A percentile compares a stretch with the other conserved stretches of the same genome.
phyloP scores from a whole-genome alignment of 2,113 vertebrate genomes.

The Perognathus longimembris region DNA sequence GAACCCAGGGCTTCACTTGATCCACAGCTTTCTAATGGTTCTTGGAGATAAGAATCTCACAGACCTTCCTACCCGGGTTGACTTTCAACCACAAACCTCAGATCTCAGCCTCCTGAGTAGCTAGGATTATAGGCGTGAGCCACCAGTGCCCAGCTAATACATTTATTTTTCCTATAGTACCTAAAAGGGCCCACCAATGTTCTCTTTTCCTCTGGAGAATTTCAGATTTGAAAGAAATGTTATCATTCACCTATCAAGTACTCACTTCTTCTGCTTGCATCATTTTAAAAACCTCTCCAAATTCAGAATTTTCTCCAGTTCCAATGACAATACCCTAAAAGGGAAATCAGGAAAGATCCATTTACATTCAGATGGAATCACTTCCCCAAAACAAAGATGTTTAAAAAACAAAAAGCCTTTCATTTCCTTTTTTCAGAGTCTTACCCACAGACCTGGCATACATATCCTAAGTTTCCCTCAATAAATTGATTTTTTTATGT shows the following conservation, averaged over 20 bases:
- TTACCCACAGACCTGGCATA: background rate
- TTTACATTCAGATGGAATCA: constrained; percentile 26
- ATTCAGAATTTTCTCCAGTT: constrained; percentile 98
- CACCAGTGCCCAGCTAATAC: constrained; percentile 25
- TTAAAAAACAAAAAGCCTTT: background rate
- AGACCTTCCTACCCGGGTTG: too few relatives aligned
- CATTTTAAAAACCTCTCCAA: constrained; percentile 99
- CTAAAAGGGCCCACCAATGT: background rate
- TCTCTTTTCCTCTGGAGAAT: background rate
- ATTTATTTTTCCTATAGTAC: background rate
- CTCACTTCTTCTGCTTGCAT: constrained; percentile 99
- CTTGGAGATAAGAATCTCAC: too few relatives aligned
- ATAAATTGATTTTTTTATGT: constrained; percentile 2
- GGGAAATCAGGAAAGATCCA: constrained; percentile 54
- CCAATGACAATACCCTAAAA: constrained; percentile 97
- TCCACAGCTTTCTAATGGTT: too few relatives aligned
- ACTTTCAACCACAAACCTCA: too few relatives aligned
- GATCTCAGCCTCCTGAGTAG: too few relatives aligned
- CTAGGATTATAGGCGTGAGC: too few relatives aligned
- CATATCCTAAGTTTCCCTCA: background rate
- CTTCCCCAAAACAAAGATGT: background rate
- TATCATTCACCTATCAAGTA: constrained; percentile 51
- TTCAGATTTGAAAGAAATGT: constrained; percentile 23
- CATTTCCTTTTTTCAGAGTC: background rate
- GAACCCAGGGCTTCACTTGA: too few relatives aligned